phyloP scores from a whole-genome alignment of 1,140 invertebrate species.

The Argopecten irradians region DNA sequence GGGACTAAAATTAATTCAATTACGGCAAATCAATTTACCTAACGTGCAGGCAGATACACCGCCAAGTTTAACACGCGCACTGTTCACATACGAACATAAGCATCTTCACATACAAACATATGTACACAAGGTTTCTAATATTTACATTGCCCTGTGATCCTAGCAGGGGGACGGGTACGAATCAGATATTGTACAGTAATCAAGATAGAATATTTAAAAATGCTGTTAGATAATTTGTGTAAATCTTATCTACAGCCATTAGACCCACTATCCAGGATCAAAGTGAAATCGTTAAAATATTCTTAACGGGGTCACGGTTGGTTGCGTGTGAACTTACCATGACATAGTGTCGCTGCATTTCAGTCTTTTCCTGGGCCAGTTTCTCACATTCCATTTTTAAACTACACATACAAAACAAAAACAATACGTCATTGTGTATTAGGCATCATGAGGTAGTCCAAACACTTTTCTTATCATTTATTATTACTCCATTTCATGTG shows the following conservation, averaged over 20 bases:
- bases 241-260: constrained; percentile 8
- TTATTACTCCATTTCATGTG: neutral
- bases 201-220: neutral
- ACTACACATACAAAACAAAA: constrained; percentile 68
- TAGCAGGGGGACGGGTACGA: too few relatives aligned
- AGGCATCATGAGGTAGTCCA: neutral
- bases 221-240: constrained; percentile 18
- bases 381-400: constrained; percentile 87
- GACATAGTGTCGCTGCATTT: constrained; percentile 98
- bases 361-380: constrained; percentile 96
- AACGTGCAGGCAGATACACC: neutral
- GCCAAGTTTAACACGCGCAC: neutral
- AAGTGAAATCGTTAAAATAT: neutral
- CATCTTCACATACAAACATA: neutral
- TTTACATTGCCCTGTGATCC: neutral
- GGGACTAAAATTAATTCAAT: constrained; percentile 23
- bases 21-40: neutral
- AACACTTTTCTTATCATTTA: neutral
- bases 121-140: neutral
- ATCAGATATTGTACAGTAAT: neutral
- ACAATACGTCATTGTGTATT: neutral
- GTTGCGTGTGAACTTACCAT: constrained; percentile 85
- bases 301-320: constrained; percentile 37
- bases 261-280: neutral
- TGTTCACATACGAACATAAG: neutral